Base-by-base conservation (phyloP, 2,888 invertebrate genomes). In the Atrina japonica region DNA sequence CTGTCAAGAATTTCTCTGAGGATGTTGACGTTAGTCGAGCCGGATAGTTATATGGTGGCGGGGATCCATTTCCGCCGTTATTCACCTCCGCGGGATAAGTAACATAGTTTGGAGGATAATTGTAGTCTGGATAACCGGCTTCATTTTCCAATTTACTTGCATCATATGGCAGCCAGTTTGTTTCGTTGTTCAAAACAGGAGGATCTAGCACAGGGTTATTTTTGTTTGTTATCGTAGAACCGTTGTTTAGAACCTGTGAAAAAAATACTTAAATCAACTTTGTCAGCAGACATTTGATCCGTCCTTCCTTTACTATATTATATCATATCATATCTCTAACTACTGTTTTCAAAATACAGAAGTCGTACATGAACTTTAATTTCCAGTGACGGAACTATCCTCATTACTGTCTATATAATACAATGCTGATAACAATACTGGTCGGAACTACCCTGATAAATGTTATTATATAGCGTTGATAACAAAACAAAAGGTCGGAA, bases 221-320 rank as follows among this genome's bases (percentile, higher is more conserved):
- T 25, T 52, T 68, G 18, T 47, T 61, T n/a, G 61, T 55, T 11
- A 68, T 18, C 1, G 50, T 50, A 41, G 43, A 35, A 25, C 68
- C 68, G 40, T 55, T 61, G 21, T 55, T 61, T n/a, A 61, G 30
- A 47, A 68, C 61, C 68, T 68, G 18, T n/a, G 25, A 45, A 40
- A 40, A 40, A 21, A 18, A 47, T 47, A 35, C 16, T 5, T 9
- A 47, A 47, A n/a, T 47, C 47, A 47, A 47, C 5, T 47, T 47
- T 41, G n/a, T n/a, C n/a, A n/a, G n/a, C n/a, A n/a, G n/a, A n/a
- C n/a, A n/a, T n/a, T n/a, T n/a, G n/a, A n/a, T n/a, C n/a, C n/a
- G n/a, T n/a, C n/a, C n/a, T n/a, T n/a, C n/a, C n/a, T n/a, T n/a
- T n/a, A n/a, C n/a, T n/a, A n/a, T n/a, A n/a, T n/a, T n/a, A n/a